These are phyloP conservation scores for Gymnoscopelus microlampas DNA, from an alignment of 2,797 vertebrate species.

Conservation along the genomic window DNA sequence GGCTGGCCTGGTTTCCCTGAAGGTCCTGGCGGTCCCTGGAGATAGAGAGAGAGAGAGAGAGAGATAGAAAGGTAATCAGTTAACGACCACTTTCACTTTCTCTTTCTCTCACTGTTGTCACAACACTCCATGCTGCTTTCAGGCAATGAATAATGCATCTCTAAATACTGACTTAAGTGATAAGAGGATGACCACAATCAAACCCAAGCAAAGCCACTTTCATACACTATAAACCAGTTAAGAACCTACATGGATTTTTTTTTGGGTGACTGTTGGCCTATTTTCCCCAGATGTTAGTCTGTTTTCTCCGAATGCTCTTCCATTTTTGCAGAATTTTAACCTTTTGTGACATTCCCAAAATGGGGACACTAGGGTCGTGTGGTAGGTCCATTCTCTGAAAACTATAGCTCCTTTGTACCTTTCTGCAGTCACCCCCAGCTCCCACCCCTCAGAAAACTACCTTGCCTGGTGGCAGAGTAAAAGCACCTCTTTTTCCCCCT, in stretches of 20 bases:
- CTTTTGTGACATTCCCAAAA: too few relatives aligned
- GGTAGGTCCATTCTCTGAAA: neutral
- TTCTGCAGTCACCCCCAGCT: constrained; percentile 9
- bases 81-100: constrained; percentile 15
- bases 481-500: constrained; percentile 40
- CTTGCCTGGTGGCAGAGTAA: constrained; percentile 26
- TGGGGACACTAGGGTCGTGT: too few relatives aligned
- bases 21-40: constrained; percentile 89
- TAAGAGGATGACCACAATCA: constrained; percentile 8
- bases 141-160: constrained; percentile 24
- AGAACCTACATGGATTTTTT: neutral
- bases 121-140: neutral
- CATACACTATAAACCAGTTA: constrained; percentile 24
- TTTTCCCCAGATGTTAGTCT: too few relatives aligned
- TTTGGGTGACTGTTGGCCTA: too few relatives aligned
- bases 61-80: neutral
- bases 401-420: constrained; percentile 14
- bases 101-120: neutral
- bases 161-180: constrained; percentile 12
- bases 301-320: too few relatives aligned
- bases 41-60: constrained; percentile 42
- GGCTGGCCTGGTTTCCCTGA: constrained; percentile 89
- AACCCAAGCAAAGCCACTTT: constrained; percentile 9
- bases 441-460: constrained; percentile 1
- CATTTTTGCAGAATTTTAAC: too few relatives aligned